phyloP scores from a whole-genome alignment of 2,888 invertebrate genomes.

The Celastrina argiolus region DNA sequence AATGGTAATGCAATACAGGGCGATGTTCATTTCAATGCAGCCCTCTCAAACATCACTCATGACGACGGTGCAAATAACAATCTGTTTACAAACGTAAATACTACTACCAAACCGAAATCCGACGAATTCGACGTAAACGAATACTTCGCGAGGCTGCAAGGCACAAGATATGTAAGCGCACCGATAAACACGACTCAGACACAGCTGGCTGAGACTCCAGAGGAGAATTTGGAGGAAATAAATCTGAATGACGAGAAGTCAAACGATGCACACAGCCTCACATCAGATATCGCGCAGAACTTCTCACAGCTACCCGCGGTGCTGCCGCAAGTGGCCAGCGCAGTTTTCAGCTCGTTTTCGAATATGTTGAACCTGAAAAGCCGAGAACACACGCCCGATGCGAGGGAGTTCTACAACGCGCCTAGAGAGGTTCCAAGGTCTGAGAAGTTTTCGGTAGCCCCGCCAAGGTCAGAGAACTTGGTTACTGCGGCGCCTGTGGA shows the following conservation, averaged over 20 bases:
- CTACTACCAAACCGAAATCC: constrained; percentile 40
- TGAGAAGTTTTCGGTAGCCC: background rate
- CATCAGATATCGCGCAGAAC: constrained; percentile 72
- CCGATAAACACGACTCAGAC: constrained; percentile 59
- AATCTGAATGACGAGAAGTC: constrained; percentile 55
- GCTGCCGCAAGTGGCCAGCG: constrained; percentile 79
- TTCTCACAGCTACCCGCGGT: constrained; percentile 78
- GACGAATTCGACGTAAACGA: constrained; percentile 73
- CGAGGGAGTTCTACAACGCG: constrained; percentile 24
- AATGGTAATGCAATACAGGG: constrained; percentile 46
- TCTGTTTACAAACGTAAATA: constrained; percentile 34
- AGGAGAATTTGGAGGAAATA: constrained; percentile 66
- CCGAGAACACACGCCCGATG: constrained; percentile 57
- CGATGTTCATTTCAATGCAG: constrained; percentile 47
- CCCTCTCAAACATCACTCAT: constrained; percentile 28
- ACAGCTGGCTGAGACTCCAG: constrained; percentile 66
- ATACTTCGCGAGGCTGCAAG: constrained; percentile 68
- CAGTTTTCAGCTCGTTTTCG: constrained; percentile 80
- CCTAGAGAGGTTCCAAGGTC: background rate
- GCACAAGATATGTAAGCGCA: constrained; percentile 66
- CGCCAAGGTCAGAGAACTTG: constrained; percentile 30
- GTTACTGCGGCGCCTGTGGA: constrained; percentile 42
- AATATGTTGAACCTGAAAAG: constrained; percentile 68
- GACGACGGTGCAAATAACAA: constrained; percentile 32
- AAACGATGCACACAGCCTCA: constrained; percentile 52